Evolutionary conservation across 2,797 vertebrate genomes (phyloP), one percentile per base, ranked within the genome.

Genomic region (Pipistrellus kuhlii): DNA sequence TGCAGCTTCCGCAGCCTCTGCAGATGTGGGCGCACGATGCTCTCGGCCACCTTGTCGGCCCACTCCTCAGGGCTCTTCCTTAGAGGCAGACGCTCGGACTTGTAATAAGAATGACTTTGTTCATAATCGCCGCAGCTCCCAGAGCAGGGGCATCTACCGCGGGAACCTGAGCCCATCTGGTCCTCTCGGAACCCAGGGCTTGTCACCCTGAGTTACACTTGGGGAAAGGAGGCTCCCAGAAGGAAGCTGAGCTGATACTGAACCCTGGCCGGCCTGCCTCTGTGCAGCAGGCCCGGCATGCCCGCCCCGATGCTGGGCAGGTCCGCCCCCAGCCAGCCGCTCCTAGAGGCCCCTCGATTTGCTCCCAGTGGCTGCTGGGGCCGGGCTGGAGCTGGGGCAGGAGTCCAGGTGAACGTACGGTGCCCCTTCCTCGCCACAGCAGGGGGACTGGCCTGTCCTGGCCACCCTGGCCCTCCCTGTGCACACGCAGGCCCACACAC

Each of bases 21-120:
- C 76, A 75, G 80, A 68, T 35, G 4, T 6, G 53, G 69, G 38
- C 27, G 15, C 64, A 17, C 25, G 4, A 4, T 3, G 0, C 11
- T 5, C 80, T 48, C 53, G 30, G 62, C 23, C 62, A 55, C 68
- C 57, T 44, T 64, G 81, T 51, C 4, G 1, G 69, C 57, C 86
- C 30, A 8, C 35, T 12, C 64, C 64, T 72, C 18, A 21, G 44
- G n/a, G n/a, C 25, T n/a, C 51, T 75, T 12, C 68, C 59, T 55
- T 9, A 76, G 77, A 30, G 15, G 27, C 62, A 35, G 72, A 76
- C 32, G 72, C 88, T 66, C 0, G 7, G 13, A 53, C 83, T 82
- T 85, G 18, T 20, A 91, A 85, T 94, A 93, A 97, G 71, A 92
- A 92, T 30, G 3, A 32, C 46, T 14, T 21, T 88, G 85, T 78